phyloP scores from a whole-genome alignment of 2,888 invertebrate species.

The Eutolmus rufibarbis region DNA sequence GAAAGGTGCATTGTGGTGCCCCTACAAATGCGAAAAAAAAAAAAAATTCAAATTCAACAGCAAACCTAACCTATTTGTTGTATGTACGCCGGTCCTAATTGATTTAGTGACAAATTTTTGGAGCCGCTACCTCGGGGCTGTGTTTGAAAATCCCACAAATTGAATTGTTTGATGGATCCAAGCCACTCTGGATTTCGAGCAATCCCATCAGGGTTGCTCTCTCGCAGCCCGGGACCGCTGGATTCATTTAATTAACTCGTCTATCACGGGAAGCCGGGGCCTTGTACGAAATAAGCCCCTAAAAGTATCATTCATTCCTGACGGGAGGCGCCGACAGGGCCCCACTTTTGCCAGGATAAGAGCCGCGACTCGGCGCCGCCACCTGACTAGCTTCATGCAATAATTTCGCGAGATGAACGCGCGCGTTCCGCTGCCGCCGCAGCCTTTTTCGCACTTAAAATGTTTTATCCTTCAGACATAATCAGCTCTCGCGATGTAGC shows the following conservation, averaged over 20 bases:
- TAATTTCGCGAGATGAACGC: not conserved
- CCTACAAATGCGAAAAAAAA: not conserved
- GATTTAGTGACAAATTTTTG: not conserved
- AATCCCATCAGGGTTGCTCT: not conserved
- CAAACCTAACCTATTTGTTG: not conserved
- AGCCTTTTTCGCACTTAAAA: constrained; percentile 35
- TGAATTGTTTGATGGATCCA: not conserved
- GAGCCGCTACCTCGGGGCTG: not conserved
- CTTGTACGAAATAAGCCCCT: constrained; percentile 1
- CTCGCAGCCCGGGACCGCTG: not conserved
- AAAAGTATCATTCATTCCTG: not conserved
- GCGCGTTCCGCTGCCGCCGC: not conserved
- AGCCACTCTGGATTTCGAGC: not conserved
- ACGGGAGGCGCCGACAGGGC: not conserved
- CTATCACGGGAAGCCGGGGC: not conserved
- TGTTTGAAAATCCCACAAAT: not conserved
- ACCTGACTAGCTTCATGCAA: not conserved
- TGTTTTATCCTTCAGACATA: constrained; percentile 33
- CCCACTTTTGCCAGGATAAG: not conserved
- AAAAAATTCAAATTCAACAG: not conserved
- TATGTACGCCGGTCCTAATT: not conserved
- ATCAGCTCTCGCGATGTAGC: not conserved
- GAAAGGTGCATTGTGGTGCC: not conserved
- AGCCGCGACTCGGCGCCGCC: not conserved
- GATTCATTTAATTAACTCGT: constrained; percentile 16